phyloP scores from a whole-genome alignment of 2,797 vertebrate species.

The Eulemur mongoz region DNA sequence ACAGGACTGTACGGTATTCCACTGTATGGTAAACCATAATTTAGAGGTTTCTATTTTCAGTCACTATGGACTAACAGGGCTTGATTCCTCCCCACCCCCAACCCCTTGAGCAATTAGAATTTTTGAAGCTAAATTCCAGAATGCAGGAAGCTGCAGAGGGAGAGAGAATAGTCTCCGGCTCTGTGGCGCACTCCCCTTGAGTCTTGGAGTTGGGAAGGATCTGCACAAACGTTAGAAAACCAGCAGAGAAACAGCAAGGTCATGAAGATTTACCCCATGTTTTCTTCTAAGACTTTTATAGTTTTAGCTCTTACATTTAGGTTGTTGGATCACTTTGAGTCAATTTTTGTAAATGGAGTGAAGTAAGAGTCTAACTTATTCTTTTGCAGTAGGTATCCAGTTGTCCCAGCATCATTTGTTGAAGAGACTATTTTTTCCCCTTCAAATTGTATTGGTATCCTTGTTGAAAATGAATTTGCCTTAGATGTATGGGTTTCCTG shows the following conservation, averaged over 20 bases:
- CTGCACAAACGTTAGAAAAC: background rate
- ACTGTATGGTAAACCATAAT: background rate
- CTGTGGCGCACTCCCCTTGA: background rate
- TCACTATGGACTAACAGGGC: background rate
- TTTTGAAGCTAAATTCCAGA: background rate
- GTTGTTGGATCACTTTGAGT: background rate
- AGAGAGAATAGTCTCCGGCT: too few species aligned
- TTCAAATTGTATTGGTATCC: background rate
- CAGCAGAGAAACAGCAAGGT: background rate
- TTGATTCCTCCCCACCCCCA: background rate
- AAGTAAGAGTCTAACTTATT: background rate
- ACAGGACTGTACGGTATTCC: background rate
- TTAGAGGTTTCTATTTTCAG: background rate
- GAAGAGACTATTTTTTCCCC: background rate
- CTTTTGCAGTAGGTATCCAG: background rate
- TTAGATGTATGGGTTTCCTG: background rate
- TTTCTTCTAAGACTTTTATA: background rate
- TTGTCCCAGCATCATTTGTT: background rate
- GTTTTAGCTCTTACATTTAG: background rate
- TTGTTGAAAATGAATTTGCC: background rate
- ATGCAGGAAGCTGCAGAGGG: background rate
- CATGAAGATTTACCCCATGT: background rate
- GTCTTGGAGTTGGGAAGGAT: too few species aligned
- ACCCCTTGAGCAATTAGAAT: background rate
- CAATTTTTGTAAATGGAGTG: background rate